phyloP scores from a whole-genome alignment of 2,888 invertebrate species.

The Myathropa florea region DNA sequence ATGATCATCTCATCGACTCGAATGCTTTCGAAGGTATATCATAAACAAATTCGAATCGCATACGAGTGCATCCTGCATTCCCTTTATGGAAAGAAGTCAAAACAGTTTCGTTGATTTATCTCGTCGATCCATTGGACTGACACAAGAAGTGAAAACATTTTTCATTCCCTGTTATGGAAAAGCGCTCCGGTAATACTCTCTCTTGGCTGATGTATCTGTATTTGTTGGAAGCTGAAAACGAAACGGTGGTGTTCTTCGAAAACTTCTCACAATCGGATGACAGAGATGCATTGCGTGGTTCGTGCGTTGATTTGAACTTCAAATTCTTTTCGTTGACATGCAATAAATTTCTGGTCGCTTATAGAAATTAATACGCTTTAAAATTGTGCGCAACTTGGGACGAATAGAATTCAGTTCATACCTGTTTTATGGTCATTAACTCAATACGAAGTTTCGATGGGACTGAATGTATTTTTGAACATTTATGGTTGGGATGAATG shows the following conservation, averaged over 20 bases:
- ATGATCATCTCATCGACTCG: slow-evolving; percentile 7
- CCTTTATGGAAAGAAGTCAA: slow-evolving; percentile 3
- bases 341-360: slow-evolving; percentile 42
- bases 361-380: slow-evolving; percentile 28
- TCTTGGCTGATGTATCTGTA: background rate
- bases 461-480: background rate
- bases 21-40: background rate
- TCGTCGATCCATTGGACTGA: slow-evolving; percentile 49
- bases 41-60: slow-evolving; percentile 18
- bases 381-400: slow-evolving; percentile 22
- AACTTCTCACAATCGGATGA: slow-evolving; percentile 29
- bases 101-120: slow-evolving; percentile 49
- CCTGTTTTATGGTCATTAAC: slow-evolving; percentile 13
- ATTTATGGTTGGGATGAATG: background rate
- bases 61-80: background rate
- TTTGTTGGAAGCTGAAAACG: background rate
- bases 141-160: slow-evolving; percentile 48
- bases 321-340: slow-evolving; percentile 42
- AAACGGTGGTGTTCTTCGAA: background rate
- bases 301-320: slow-evolving; percentile 40
- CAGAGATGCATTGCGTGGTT: slow-evolving; percentile 32
- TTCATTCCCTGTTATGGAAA: slow-evolving; percentile 29
- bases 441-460: background rate
- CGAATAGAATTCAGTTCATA: slow-evolving; percentile 18
- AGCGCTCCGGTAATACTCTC: background rate